phyloP scores from a whole-genome alignment of 2,888 invertebrate species.

The Andrena minutula region DNA sequence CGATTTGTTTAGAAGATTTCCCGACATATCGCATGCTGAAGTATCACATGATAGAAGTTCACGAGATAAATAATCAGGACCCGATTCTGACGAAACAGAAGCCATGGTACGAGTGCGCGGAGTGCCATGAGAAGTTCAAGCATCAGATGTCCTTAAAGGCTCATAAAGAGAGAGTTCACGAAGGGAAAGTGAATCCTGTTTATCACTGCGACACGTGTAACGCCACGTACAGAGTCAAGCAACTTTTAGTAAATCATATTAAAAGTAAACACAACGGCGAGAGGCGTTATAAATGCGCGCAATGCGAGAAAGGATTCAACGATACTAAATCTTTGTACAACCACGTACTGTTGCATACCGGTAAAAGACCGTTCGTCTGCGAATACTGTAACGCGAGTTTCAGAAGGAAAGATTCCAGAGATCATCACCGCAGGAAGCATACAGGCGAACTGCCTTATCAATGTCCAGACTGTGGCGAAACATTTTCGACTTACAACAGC shows the following conservation, averaged over 20 bases:
- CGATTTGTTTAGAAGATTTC: conserved; percentile 63
- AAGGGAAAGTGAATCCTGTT: conserved; percentile 63
- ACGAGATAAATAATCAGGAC: conserved; percentile 66
- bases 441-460: conserved; percentile 70
- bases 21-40: conserved; percentile 72
- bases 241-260: conserved; percentile 69
- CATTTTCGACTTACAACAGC: conserved; percentile 64
- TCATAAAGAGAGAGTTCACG: conserved; percentile 69
- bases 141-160: conserved; percentile 74
- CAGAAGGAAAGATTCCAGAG: conserved; percentile 68
- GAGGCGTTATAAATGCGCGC: conserved; percentile 71
- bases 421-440: conserved; percentile 70
- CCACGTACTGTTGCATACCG: conserved; percentile 70
- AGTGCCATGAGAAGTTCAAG: conserved; percentile 72
- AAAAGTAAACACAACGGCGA: conserved; percentile 69
- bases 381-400: conserved; percentile 68
- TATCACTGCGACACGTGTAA: conserved; percentile 67
- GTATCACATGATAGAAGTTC: conserved; percentile 66
- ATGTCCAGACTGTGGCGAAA: conserved; percentile 67
- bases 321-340: conserved; percentile 70
- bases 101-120: conserved; percentile 67
- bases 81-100: conserved; percentile 68
- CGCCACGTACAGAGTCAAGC: conserved; percentile 64
- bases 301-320: conserved; percentile 69
- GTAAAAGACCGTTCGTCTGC: conserved; percentile 67